Evolutionary conservation across 2,797 vertebrate genomes (phyloP).

Genomic region (Scyliorhinus canicula): DNA sequence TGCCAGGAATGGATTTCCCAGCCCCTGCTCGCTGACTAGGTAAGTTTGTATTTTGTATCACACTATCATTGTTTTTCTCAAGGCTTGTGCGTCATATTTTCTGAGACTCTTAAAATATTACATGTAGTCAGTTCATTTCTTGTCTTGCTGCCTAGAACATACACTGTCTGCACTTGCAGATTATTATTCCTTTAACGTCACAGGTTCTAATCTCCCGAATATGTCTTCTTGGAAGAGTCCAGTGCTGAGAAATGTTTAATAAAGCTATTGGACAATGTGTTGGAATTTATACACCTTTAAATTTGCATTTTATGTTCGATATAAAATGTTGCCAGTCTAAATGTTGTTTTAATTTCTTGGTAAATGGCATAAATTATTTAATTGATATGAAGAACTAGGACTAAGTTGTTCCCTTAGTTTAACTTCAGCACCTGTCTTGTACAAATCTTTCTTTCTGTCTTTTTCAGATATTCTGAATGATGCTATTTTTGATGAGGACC

Average conservation of each 20-base stretch:
- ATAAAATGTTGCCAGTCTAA: neutral
- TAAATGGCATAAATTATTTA: too few relatives aligned
- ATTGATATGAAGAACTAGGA: neutral
- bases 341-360: neutral
- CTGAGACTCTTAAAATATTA: too few relatives aligned
- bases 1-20: too few relatives aligned
- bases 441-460: neutral
- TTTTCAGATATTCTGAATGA: slow-evolving; percentile 63
- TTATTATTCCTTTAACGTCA: neutral
- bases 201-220: neutral
- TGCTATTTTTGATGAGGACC: slow-evolving; percentile 71
- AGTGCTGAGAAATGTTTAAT: neutral
- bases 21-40: too few relatives aligned
- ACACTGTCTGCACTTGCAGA: neutral
- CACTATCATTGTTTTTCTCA: neutral
- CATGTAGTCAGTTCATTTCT: neutral
- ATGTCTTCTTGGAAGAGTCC: neutral
- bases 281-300: neutral
- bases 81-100: neutral
- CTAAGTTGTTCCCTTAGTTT: neutral
- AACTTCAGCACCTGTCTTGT: neutral
- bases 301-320: neutral
- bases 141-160: neutral
- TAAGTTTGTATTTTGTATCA: too few relatives aligned
- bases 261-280: neutral